Evolutionary conservation across 2,888 invertebrate genomes (phyloP), one percentile per base, ranked within the genome.

Genomic region (Watsonalla cultraria): DNA sequence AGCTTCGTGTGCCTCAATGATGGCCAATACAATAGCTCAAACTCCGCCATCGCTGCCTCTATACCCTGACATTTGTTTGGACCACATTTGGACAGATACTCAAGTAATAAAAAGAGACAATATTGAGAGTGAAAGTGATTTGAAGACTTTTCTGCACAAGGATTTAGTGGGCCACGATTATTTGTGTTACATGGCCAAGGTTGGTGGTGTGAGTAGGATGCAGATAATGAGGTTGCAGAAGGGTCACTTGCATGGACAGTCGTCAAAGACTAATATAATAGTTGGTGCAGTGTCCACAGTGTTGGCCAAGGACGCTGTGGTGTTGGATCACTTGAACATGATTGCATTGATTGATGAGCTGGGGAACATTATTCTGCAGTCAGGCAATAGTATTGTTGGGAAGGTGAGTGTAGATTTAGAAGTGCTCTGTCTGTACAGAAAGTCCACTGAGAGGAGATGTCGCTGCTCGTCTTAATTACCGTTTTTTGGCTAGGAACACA

Each of bases 1-100:
- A 68, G 87, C 89, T 0, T 90, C 90, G 0, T 86, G 84, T 0
- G 74, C 80, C 0, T 90, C 91, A 0, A 85, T 90, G 84, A 66
- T 87, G 74, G 83, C 90, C 1, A 90, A 91, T 45, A 91, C 91
- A 39, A 71, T 86, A 24, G 80, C 85, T 0, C 91, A 91, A 57
- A 68, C 80, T 0, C 92, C 88, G 47, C 92, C 92, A n/a, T 85
- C 93, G 0, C 91, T 95, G 64, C 96, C 96, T 0, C 84, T 97
- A 34, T 94, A 94, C 65, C 98, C 98, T 0, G 95, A 96, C 65
- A 92, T 98, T 60, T 98, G 97, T 71, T 89, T 98, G 47, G 98
- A 98, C 65, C 95, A 96, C 74, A 88, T 98, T 11, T 98, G 98
- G 98, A 95, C 95, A 0, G 98, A 98, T 70, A 93, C 89, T 56